Conservation (phyloP, 2,113 vertebrate species). For the Lophura nycthemera region DNA sequence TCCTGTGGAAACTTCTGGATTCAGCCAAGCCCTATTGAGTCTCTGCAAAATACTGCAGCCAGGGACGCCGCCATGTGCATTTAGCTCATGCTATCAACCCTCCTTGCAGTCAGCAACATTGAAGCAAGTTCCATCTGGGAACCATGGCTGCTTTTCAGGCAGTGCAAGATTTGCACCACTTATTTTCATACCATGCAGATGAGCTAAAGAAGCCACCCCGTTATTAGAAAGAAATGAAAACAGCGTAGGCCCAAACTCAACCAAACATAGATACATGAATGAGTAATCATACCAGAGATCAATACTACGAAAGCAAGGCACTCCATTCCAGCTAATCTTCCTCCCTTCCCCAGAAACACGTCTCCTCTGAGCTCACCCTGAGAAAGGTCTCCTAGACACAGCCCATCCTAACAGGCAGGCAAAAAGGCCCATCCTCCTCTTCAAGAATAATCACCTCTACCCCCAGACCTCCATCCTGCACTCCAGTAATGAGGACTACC, state of each 20-base stretch:
- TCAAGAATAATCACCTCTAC: not conserved
- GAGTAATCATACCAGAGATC: not conserved
- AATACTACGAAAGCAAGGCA: not conserved
- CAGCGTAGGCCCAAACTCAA: not conserved
- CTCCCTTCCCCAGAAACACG: not conserved
- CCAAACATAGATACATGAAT: not conserved
- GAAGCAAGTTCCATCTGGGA: not conserved
- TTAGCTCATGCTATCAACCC: not conserved
- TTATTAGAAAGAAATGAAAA: not conserved
- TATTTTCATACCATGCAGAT: not conserved
- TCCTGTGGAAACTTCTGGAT: too few species aligned
- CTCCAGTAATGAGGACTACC: not conserved
- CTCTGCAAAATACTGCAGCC: not conserved
- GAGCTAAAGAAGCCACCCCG: not conserved
- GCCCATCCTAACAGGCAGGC: rapidly evolving
- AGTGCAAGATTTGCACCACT: not conserved
- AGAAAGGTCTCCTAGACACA: not conserved
- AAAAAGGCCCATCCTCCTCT: too few species aligned
- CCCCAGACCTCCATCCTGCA: not conserved
- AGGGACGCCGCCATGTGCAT: not conserved
- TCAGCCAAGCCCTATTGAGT: not conserved
- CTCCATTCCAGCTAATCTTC: not conserved
- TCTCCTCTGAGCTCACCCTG: not conserved
- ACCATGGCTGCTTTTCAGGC: not conserved
- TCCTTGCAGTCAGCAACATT: not conserved